A percentile compares a stretch with the other conserved stretches of the same genome.
Conservation (phyloP, 2,888 invertebrate genomes). For the Tachina lurida region DNA sequence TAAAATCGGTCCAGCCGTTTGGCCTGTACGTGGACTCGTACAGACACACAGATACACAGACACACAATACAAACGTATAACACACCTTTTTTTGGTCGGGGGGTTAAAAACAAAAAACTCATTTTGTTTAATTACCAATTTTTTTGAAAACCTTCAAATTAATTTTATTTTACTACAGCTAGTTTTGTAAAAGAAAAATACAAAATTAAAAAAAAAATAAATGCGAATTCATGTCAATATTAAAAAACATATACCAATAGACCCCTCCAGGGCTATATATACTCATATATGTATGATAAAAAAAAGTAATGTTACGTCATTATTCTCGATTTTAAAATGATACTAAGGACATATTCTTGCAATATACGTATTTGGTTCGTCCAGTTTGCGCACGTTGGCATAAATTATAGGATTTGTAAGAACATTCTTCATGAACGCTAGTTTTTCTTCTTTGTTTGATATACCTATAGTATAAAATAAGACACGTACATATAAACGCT, state of each 20-base stretch:
- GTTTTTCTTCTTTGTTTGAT: conserved; percentile 47
- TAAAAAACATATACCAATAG: conserved; percentile 10
- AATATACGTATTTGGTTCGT: conserved; percentile 47
- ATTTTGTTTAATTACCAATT: no score
- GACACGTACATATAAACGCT: no score
- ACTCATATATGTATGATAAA: no score
- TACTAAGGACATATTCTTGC: conserved; percentile 55
- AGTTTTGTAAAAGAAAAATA: conserved; percentile 29
- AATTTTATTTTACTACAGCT: background rate
- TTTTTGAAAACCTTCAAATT: conserved; percentile 6
- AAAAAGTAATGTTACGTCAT: background rate
- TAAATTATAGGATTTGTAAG: conserved; percentile 59
- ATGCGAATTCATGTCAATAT: conserved; percentile 45
- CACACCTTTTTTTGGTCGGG: no score
- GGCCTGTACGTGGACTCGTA: no score
- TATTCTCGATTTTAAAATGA: background rate
- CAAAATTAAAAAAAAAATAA: conserved; percentile 12
- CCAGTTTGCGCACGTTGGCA: conserved; percentile 49
- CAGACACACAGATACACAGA: no score
- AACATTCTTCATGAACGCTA: conserved; percentile 38
- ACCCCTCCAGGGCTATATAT: conserved; percentile 37
- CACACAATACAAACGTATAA: no score
- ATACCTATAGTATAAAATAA: conserved; percentile 39
- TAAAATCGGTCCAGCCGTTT: no score
- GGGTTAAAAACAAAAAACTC: no score